Evolutionary conservation across 92 coral and sea anemone species (phyloP).

Genomic region (Umimayanthus chanpuru): DNA sequence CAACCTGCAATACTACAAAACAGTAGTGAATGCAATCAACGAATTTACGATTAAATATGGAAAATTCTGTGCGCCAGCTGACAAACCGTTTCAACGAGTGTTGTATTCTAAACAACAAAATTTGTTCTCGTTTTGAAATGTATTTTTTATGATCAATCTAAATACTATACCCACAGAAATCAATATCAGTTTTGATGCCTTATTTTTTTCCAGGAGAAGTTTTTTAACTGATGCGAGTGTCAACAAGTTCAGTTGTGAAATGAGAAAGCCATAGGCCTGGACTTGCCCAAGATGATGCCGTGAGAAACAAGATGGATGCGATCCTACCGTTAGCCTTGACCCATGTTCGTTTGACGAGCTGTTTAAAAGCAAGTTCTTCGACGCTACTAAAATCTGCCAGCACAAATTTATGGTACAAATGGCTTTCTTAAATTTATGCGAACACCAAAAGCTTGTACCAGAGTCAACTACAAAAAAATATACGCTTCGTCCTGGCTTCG

Average conservation of each 20-base stretch:
- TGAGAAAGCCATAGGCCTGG: conserved; percentile 68
- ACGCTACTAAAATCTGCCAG: conserved; percentile 4
- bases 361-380: conserved; percentile 12
- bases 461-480: conserved; percentile 19
- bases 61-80: conserved; percentile 47
- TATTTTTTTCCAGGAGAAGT: conserved; percentile 13
- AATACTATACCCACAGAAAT: background rate
- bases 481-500: conserved; percentile 22
- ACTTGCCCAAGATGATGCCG: conserved; percentile 64
- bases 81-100: conserved; percentile 27
- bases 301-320: background rate
- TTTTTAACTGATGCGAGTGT: conserved; percentile 17
- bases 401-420: conserved; percentile 26
- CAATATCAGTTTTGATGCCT: conserved; percentile 15
- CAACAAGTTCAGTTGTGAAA: conserved; percentile 43
- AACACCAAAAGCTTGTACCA: conserved; percentile 11
- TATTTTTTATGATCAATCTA: background rate
- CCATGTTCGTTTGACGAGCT: background rate
- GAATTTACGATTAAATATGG: conserved; percentile 42
- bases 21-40: conserved; percentile 41
- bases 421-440: conserved; percentile 31
- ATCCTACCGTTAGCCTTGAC: conserved; percentile 5
- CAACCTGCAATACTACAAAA: conserved; percentile 33
- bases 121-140: background rate
- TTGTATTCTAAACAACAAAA: background rate